These are phyloP conservation scores for Brachyalestes nurse DNA, from an alignment of 2,797 vertebrate species.

Conservation along the genomic window DNA sequence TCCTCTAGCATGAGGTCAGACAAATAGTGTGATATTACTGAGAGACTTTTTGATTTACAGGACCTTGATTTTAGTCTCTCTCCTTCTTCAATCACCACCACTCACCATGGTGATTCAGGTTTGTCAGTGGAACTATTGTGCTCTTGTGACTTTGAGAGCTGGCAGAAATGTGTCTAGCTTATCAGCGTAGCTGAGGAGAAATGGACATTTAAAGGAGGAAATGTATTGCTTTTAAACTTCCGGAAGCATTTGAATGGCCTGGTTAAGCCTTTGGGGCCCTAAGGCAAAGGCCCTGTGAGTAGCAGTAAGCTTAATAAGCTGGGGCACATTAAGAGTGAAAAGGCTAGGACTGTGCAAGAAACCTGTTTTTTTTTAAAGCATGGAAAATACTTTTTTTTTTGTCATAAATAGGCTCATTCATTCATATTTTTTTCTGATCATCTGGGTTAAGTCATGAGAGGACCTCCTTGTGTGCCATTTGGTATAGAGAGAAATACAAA, in stretches of 20 bases:
- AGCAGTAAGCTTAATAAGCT: slow-evolving; percentile 46
- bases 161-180: background rate
- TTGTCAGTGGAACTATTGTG: background rate
- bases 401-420: slow-evolving; percentile 49
- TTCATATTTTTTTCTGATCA: slow-evolving; percentile 29
- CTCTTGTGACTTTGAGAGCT: background rate
- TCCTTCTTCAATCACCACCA: background rate
- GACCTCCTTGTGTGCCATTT: background rate
- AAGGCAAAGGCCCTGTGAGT: slow-evolving; percentile 33
- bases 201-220: slow-evolving; percentile 42
- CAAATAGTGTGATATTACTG: background rate
- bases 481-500: slow-evolving; percentile 3
- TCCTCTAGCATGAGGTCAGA: background rate
- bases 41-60: background rate
- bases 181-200: slow-evolving; percentile 36
- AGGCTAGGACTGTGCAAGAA: slow-evolving; percentile 22
- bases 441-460: slow-evolving; percentile 37
- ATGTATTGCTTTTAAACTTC: slow-evolving; percentile 49
- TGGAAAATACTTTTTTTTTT: slow-evolving; percentile 38
- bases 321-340: slow-evolving; percentile 37
- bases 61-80: background rate
- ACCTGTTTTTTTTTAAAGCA: slow-evolving; percentile 24
- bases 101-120: background rate
- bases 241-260: slow-evolving; percentile 48
- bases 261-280: slow-evolving; percentile 37